These are phyloP conservation scores for Netelia virgata DNA, from an alignment of 2,888 invertebrate species.

Conservation along the genomic window DNA sequence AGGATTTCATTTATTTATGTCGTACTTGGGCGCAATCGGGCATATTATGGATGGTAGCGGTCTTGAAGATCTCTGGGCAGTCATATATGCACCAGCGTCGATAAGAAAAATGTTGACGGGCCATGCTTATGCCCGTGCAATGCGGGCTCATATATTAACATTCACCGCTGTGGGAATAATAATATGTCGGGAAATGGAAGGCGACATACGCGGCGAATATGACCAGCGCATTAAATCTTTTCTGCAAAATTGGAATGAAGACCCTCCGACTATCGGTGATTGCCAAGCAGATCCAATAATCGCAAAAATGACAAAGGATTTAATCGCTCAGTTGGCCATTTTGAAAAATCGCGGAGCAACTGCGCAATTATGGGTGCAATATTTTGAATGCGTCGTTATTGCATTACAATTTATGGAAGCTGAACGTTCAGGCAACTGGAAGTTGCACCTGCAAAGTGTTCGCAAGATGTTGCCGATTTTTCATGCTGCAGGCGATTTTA, in stretches of 20 bases:
- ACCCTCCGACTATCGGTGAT: too few relatives aligned
- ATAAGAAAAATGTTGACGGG: conserved; percentile 57
- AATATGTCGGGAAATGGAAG: conserved; percentile 38
- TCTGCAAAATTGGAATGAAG: too few relatives aligned
- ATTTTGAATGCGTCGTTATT: conserved; percentile 60
- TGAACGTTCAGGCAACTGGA: conserved; percentile 71
- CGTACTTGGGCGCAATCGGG: conserved; percentile 62
- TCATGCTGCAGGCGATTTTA: too few relatives aligned
- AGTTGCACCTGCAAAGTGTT: too few relatives aligned
- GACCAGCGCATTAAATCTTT: too few relatives aligned
- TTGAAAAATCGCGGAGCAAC: too few relatives aligned
- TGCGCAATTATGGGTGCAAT: too few relatives aligned
- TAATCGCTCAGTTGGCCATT: too few relatives aligned
- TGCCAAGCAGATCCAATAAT: too few relatives aligned
- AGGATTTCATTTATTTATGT: conserved; percentile 66
- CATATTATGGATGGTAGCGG: conserved; percentile 68
- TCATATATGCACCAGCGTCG: conserved; percentile 57
- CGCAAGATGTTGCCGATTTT: too few relatives aligned
- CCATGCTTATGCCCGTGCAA: conserved; percentile 55
- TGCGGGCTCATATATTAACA: conserved; percentile 61
- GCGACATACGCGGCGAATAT: too few relatives aligned
- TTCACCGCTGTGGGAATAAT: conserved; percentile 57
- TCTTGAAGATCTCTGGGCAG: conserved; percentile 64
- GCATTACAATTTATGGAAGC: conserved; percentile 71
- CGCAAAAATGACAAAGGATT: too few relatives aligned